Conservation (phyloP, 2,113 vertebrate genomes). For the Sceloporus tristichus region DNA sequence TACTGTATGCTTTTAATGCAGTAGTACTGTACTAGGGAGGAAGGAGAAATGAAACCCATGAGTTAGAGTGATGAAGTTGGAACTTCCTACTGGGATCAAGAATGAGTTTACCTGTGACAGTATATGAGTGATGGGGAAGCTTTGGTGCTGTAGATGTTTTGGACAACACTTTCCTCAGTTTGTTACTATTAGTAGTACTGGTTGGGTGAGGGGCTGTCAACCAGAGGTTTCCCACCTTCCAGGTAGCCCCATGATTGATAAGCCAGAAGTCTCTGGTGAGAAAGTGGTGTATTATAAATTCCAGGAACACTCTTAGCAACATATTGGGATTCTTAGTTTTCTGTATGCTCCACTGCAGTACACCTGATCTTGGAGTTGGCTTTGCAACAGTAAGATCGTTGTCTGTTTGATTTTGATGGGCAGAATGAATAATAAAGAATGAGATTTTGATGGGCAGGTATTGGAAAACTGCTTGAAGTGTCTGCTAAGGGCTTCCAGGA, state of each 20-base stretch:
- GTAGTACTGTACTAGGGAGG: neutral
- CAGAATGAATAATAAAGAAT: neutral
- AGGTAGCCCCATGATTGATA: too few species aligned
- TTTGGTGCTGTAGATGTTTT: neutral
- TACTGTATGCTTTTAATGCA: neutral
- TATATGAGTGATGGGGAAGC: neutral
- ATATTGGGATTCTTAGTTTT: neutral
- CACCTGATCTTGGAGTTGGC: neutral
- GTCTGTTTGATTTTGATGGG: too few species aligned
- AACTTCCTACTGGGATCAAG: neutral
- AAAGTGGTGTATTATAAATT: neutral
- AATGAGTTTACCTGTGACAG: neutral
- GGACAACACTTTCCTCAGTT: too few species aligned
- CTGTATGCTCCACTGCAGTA: neutral
- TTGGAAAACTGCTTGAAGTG: neutral
- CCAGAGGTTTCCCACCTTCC: too few species aligned
- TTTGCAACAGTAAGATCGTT: neutral
- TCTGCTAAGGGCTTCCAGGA: neutral
- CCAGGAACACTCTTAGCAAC: neutral
- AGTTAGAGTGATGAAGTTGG: neutral
- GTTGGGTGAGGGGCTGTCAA: too few species aligned
- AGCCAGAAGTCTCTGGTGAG: neutral
- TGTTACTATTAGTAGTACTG: too few species aligned
- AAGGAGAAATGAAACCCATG: neutral
- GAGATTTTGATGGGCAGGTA: neutral